A percentile compares a stretch with the other conserved stretches of the same genome.
Evolutionary conservation across 2,113 vertebrate species (phyloP).

Genomic region (Proteles cristata): DNA sequence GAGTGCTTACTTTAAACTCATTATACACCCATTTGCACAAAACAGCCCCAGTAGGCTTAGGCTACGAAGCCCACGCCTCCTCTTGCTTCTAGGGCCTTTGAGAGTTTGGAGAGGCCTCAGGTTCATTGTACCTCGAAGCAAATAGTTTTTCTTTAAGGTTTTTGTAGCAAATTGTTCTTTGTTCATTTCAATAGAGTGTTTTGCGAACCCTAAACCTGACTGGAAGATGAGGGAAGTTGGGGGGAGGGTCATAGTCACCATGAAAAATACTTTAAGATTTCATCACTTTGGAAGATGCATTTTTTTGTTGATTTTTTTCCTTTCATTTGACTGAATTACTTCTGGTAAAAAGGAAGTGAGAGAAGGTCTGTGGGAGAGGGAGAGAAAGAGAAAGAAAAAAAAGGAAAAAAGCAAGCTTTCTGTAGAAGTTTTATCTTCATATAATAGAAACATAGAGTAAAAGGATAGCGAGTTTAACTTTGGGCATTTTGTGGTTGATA

Average conservation of each 20-base stretch:
- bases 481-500: neutral
- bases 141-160: neutral
- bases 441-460: neutral
- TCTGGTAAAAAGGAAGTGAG: neutral
- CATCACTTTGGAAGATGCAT: neutral
- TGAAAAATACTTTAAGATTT: neutral
- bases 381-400: neutral
- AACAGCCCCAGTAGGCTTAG: neutral
- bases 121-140: neutral
- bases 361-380: neutral
- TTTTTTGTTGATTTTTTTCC: neutral
- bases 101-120: neutral
- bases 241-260: neutral
- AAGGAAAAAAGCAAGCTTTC: neutral
- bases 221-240: neutral
- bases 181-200: neutral
- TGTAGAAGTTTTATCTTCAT: neutral
- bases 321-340: neutral
- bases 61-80: neutral
- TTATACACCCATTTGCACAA: neutral
- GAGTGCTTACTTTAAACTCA: slow-evolving; percentile 4
- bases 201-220: neutral
- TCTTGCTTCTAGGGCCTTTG: neutral
- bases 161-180: neutral
- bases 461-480: neutral